Percentiles rank a stretch among this genome's conserved stretches.
These are phyloP conservation scores for Eristalinus sepulchralis DNA, from an alignment of 2,888 invertebrate genomes.

Conservation along the genomic window DNA sequence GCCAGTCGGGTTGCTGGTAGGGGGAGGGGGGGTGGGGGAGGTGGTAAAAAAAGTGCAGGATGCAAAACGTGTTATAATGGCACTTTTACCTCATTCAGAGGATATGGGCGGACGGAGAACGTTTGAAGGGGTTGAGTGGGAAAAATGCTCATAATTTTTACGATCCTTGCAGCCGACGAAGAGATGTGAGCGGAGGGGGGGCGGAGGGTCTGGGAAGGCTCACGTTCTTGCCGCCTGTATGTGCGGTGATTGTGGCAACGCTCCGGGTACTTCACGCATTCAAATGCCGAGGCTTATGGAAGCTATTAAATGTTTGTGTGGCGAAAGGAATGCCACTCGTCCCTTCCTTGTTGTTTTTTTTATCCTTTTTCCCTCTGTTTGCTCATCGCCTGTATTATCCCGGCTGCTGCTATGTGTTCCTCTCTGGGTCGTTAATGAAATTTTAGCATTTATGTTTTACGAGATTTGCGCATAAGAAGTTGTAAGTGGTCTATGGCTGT, in stretches of 20 bases:
- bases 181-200: neutral
- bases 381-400: slow-evolving; percentile 22
- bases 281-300: slow-evolving; percentile 59
- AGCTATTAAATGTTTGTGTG: slow-evolving; percentile 66
- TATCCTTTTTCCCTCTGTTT: slow-evolving; percentile 6
- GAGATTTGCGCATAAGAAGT: slow-evolving; percentile 57
- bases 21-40: slow-evolving; percentile 31
- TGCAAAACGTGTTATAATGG: slow-evolving; percentile 65
- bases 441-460: slow-evolving; percentile 65
- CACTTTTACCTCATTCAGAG: slow-evolving; percentile 54
- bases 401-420: slow-evolving; percentile 13
- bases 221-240: slow-evolving; percentile 48
- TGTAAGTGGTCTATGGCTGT: neutral
- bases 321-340: slow-evolving; percentile 44
- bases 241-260: slow-evolving; percentile 66
- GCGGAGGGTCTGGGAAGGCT: neutral
- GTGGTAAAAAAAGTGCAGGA: slow-evolving; percentile 47
- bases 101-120: neutral
- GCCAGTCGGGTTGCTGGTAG: slow-evolving; percentile 1
- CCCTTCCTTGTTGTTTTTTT: neutral
- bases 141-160: slow-evolving; percentile 66
- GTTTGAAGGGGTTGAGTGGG: neutral
- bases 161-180: slow-evolving; percentile 32
- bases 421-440: slow-evolving; percentile 59
- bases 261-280: slow-evolving; percentile 64